phyloP scores from a whole-genome alignment of 2,113 vertebrate genomes.

The Hippocampus zosterae region DNA sequence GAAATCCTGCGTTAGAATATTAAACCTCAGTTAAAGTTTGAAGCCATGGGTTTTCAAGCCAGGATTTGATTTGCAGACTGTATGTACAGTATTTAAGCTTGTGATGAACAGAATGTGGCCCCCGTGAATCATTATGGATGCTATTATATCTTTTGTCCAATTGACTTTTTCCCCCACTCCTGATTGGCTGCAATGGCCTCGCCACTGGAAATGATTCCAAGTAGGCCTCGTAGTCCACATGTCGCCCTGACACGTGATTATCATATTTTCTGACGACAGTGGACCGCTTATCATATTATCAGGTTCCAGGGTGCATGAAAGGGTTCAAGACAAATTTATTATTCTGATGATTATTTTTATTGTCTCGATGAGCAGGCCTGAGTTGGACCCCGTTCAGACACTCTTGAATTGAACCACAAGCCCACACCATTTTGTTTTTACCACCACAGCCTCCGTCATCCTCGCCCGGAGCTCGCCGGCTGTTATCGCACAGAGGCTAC shows the following conservation, averaged over 20 bases:
- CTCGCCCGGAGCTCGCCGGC: slow-evolving; percentile 34
- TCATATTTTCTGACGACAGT: not conserved
- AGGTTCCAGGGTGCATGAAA: no score
- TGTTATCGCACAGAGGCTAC: slow-evolving; percentile 59
- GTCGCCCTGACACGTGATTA: not conserved
- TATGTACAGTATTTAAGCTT: no score
- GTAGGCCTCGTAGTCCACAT: not conserved
- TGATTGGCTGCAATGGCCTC: not conserved
- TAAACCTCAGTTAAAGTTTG: no score
- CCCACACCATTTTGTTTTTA: slow-evolving; percentile 29
- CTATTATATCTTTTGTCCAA: not conserved
- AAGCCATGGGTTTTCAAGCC: no score
- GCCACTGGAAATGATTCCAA: not conserved
- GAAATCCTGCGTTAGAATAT: no score
- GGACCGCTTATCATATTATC: no score
- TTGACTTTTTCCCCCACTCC: not conserved
- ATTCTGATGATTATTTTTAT: not conserved
- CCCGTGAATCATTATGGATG: no score
- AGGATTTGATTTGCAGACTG: no score
- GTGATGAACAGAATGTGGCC: not conserved
- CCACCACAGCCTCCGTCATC: slow-evolving; percentile 54
- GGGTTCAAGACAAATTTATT: no score
- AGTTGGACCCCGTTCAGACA: slow-evolving; percentile 37
- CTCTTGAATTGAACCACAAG: slow-evolving; percentile 63
- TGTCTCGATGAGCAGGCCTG: not conserved